Conservation (phyloP, 2,888 invertebrate species). For the Epinotia demarniana region DNA sequence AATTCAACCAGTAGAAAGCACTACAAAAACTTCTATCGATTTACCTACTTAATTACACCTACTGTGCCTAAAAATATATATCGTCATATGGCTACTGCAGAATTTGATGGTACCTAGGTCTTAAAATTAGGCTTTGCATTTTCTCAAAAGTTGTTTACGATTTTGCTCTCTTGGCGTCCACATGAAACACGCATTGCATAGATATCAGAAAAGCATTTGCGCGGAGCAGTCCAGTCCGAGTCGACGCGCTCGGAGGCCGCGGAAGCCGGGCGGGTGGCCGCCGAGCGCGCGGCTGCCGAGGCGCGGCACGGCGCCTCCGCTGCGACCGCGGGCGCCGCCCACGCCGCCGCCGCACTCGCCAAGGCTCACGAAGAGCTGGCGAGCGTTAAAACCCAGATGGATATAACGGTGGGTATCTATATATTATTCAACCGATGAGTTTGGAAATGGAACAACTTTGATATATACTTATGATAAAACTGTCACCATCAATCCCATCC, state of each 20-base stretch:
- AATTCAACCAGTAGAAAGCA: not conserved
- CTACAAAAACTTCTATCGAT: not conserved
- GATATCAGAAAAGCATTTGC: conserved; percentile 69
- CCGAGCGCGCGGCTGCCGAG: conserved; percentile 64
- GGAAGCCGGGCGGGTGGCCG: conserved; percentile 65
- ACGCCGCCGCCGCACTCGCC: conserved; percentile 64
- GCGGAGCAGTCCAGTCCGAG: conserved; percentile 67
- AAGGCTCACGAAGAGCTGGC: conserved; percentile 65
- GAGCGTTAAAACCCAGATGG: conserved; percentile 67
- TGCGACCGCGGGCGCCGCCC: conserved; percentile 66
- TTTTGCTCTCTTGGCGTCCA: not conserved
- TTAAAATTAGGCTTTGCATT: not conserved
- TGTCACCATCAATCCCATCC: no score
- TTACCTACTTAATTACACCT: no score
- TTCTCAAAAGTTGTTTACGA: not conserved
- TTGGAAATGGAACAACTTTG: no score
- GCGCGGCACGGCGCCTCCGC: conserved; percentile 71
- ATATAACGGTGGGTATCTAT: conserved; percentile 61
- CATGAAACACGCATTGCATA: conserved; percentile 46
- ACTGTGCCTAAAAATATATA: no score
- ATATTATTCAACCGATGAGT: no score
- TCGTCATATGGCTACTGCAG: no score
- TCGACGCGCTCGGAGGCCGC: conserved; percentile 71
- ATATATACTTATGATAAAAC: no score
- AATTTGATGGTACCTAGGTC: no score